A percentile compares a stretch with the other conserved stretches of the same genome.
Evolutionary conservation across 2,888 invertebrate genomes (phyloP).

Genomic region (Busseola fusca): DNA sequence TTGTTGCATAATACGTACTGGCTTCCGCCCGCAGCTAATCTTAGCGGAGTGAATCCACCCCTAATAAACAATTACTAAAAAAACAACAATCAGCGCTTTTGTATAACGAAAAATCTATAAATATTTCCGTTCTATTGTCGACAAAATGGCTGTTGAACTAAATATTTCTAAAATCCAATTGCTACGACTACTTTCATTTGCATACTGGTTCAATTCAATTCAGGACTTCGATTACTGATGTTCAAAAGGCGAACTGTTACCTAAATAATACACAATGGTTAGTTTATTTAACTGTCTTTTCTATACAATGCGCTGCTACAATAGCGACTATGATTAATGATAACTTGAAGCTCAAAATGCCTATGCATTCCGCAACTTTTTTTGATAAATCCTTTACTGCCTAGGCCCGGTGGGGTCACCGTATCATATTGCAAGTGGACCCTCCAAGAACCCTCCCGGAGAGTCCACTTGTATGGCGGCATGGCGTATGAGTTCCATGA

Average conservation of each 20-base stretch:
- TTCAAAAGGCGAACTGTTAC: constrained; percentile 3
- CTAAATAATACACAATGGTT: not conserved
- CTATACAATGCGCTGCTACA: too few relatives aligned
- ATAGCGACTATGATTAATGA: too few relatives aligned
- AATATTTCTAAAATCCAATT: constrained; percentile 21
- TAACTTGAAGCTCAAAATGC: too few relatives aligned
- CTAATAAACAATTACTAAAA: not conserved
- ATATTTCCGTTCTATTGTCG: not conserved
- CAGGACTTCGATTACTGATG: constrained; percentile 1
- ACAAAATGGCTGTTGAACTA: not conserved
- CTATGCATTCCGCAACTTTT: too few relatives aligned
- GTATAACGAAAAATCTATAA: not conserved
- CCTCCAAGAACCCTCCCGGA: too few relatives aligned
- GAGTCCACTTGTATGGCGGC: too few relatives aligned
- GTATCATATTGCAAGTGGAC: too few relatives aligned
- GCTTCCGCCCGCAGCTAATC: too few relatives aligned
- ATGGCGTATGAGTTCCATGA: too few relatives aligned
- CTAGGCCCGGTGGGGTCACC: too few relatives aligned
- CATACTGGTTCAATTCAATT: constrained; percentile 20
- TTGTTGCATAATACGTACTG: too few relatives aligned
- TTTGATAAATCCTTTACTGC: too few relatives aligned
- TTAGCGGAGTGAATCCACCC: not conserved
- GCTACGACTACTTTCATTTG: constrained; percentile 18
- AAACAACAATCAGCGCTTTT: not conserved
- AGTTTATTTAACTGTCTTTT: not conserved